Conservation (phyloP, 2,888 invertebrate species). For the Diarsia mendica region DNA sequence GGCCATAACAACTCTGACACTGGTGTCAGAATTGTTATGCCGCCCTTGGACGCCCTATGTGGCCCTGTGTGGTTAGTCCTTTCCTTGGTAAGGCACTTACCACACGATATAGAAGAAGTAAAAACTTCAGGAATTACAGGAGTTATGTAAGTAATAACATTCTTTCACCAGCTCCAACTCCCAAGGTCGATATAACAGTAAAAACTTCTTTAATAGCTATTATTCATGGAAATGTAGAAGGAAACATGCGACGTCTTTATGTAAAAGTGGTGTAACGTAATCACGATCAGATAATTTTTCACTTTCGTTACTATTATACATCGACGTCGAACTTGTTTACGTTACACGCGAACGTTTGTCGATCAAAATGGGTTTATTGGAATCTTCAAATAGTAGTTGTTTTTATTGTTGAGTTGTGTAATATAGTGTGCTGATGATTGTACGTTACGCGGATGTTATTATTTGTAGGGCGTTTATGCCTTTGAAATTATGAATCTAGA, state of each 20-base stretch:
- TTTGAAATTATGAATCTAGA: not conserved
- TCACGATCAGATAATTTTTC: constrained; percentile 60
- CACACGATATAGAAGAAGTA: too few relatives aligned
- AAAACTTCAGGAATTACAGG: too few relatives aligned
- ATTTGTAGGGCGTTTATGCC: not conserved
- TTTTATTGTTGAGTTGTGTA: constrained; percentile 5
- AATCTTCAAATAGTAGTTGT: constrained; percentile 25
- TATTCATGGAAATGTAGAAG: constrained; percentile 51
- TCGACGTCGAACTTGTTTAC: constrained; percentile 52
- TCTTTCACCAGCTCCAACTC: constrained; percentile 7
- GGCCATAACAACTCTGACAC: too few relatives aligned
- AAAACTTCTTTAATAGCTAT: constrained; percentile 28
- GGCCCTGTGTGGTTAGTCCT: too few relatives aligned
- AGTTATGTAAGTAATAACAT: too few relatives aligned
- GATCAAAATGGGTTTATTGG: constrained; percentile 31
- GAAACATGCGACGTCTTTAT: constrained; percentile 49
- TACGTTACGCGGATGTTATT: not conserved
- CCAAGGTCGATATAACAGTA: constrained; percentile 13
- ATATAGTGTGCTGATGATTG: not conserved
- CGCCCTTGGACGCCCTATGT: too few relatives aligned
- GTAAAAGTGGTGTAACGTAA: constrained; percentile 62
- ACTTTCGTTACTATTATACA: constrained; percentile 63
- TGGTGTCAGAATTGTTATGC: too few relatives aligned
- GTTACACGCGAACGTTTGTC: constrained; percentile 37
- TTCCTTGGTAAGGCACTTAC: too few relatives aligned